Percentiles rank a stretch among this genome's conserved stretches.
phyloP scores from a whole-genome alignment of 2,113 vertebrate species.

The Dendropsophus ebraccatus region DNA sequence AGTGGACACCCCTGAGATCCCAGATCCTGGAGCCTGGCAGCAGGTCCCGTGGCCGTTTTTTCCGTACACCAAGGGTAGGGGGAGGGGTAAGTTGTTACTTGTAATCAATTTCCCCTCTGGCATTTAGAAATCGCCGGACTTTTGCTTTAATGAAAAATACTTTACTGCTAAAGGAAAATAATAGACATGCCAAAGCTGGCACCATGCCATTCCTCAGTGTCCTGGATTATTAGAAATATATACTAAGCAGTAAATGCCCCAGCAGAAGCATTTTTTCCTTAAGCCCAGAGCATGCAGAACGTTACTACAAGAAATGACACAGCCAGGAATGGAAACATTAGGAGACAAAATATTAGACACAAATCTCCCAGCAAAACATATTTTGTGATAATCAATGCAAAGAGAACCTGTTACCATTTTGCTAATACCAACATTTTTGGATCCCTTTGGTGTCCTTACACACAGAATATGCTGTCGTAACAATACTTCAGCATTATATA shows the following conservation, averaged over 20 bases:
- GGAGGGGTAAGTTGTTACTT: no score
- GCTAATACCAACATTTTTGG: slow-evolving; percentile 47
- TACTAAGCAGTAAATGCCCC: not conserved
- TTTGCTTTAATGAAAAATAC: no score
- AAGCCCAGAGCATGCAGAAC: no score
- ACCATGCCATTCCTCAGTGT: not conserved
- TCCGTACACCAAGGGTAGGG: no score
- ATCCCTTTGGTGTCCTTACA: slow-evolving; percentile 48
- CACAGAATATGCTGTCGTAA: slow-evolving; percentile 43
- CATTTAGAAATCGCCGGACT: no score
- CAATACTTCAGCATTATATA: slow-evolving; percentile 50
- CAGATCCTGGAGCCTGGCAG: no score
- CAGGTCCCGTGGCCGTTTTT: no score
- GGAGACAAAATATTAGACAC: not conserved
- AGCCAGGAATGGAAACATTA: not conserved
- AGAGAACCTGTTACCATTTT: slow-evolving; percentile 44
- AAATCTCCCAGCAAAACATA: slow-evolving; percentile 1
- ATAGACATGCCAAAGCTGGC: not conserved
- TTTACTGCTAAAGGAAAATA: not conserved
- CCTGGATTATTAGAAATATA: not conserved
- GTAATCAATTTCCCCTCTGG: no score
- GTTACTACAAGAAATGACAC: not conserved
- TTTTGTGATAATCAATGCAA: slow-evolving; percentile 47
- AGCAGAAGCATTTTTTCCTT: not conserved
- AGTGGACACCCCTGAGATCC: no score